Conservation (phyloP, 2,113 vertebrate species). For the Varanus komodoensis region DNA sequence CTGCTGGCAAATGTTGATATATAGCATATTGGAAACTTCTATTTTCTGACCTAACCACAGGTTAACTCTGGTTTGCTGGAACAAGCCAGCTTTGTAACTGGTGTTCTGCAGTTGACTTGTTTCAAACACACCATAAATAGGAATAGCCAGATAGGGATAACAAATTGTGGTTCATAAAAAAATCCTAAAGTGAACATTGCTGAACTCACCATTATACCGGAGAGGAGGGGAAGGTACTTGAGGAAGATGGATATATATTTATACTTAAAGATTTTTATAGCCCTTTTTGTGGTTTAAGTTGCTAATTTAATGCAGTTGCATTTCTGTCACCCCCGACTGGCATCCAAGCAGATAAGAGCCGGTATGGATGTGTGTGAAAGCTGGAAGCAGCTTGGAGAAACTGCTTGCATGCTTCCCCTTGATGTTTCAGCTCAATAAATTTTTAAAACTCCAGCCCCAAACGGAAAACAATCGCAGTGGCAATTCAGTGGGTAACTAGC, state of each 20-base stretch:
- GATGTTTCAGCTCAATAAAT: neutral
- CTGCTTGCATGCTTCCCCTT: neutral
- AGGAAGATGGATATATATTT: neutral
- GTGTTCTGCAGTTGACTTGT: no score
- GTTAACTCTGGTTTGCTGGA: no score
- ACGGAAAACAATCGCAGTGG: slow-evolving; percentile 20
- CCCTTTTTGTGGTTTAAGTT: neutral
- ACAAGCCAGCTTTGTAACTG: no score
- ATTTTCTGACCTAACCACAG: no score
- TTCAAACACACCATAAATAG: no score
- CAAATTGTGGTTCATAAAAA: no score
- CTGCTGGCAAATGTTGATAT: no score
- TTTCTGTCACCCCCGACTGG: neutral
- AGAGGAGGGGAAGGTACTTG: no score
- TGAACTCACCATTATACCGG: no score
- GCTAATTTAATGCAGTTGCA: slow-evolving; percentile 40
- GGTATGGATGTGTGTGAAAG: neutral
- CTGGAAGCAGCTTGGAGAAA: neutral
- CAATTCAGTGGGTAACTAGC: neutral
- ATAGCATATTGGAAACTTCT: no score
- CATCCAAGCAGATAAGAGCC: neutral
- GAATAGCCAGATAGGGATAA: no score
- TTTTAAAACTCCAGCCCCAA: neutral
- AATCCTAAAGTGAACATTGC: no score
- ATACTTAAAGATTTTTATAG: neutral